Evolutionary conservation across 53 echinoderm and acorn worm species (phyloP).

Genomic region (Echinometra lucunter): DNA sequence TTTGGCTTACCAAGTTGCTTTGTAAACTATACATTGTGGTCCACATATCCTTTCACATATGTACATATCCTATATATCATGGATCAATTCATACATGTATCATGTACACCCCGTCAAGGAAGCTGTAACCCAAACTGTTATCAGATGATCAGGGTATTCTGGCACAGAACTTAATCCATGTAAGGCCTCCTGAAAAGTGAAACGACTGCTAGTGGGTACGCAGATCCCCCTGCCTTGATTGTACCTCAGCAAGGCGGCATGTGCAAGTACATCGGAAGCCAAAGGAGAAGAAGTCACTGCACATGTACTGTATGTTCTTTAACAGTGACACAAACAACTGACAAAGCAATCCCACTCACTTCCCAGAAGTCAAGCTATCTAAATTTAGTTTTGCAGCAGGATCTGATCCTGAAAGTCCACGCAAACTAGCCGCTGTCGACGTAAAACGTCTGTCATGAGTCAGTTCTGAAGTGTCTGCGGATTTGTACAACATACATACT

Average conservation of each 20-base stretch:
- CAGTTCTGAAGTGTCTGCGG: not conserved
- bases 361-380: not conserved
- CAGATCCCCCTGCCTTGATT: not conserved
- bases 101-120: not conserved
- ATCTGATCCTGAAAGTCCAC: not conserved
- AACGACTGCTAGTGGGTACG: not conserved
- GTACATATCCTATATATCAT: not conserved
- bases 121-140: not conserved
- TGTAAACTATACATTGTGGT: not conserved
- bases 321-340: not conserved
- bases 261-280: not conserved
- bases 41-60: not conserved
- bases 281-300: no score
- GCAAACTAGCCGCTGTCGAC: not conserved
- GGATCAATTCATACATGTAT: not conserved
- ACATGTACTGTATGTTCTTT: not conserved
- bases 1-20: not conserved
- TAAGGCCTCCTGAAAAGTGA: slow-evolving; percentile 22
- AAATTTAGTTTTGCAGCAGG: not conserved
- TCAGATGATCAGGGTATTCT: slow-evolving; percentile 13
- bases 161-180: slow-evolving; percentile 37
- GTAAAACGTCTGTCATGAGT: not conserved
- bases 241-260: not conserved
- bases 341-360: slow-evolving; percentile 35
- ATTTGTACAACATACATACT: not conserved